Percentiles rank a stretch among this genome's conserved stretches.
Evolutionary conservation across 1,140 invertebrate species (phyloP).

Genomic region (Dendrolimus punctatus): DNA sequence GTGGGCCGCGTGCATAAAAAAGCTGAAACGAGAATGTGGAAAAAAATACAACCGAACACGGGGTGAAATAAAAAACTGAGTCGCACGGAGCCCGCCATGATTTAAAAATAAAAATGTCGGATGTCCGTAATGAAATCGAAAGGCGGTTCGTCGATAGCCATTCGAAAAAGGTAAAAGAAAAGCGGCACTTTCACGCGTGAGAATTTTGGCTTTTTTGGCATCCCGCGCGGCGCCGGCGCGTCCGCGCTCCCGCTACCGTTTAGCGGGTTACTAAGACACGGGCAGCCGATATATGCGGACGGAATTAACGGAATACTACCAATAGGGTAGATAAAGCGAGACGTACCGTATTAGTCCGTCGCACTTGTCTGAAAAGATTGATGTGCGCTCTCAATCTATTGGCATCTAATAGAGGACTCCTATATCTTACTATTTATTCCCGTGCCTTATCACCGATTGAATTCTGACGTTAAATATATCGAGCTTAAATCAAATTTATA

Average conservation of each 20-base stretch:
- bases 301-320: no score
- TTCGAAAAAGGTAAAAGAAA: slow-evolving; percentile 68
- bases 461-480: no score
- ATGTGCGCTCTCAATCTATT: no score
- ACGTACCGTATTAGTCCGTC: no score
- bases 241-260: slow-evolving; percentile 31
- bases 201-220: slow-evolving; percentile 65
- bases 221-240: slow-evolving; percentile 26
- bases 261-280: slow-evolving; percentile 47
- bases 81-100: slow-evolving; percentile 57
- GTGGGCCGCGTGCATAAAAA: slow-evolving; percentile 60
- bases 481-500: no score
- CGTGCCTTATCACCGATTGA: no score
- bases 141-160: slow-evolving; percentile 68
- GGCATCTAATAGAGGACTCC: no score
- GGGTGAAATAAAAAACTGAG: slow-evolving; percentile 44
- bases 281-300: slow-evolving; percentile 3
- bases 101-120: slow-evolving; percentile 69
- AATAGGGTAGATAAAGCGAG: no score
- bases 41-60: slow-evolving; percentile 55
- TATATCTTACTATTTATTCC: no score
- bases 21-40: slow-evolving; percentile 42
- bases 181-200: slow-evolving; percentile 66
- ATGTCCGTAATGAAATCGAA: slow-evolving; percentile 70
- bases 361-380: no score